These are phyloP conservation scores for Ernsta delagoae DNA, from an alignment of 2,888 invertebrate genomes.

Conservation along the genomic window DNA sequence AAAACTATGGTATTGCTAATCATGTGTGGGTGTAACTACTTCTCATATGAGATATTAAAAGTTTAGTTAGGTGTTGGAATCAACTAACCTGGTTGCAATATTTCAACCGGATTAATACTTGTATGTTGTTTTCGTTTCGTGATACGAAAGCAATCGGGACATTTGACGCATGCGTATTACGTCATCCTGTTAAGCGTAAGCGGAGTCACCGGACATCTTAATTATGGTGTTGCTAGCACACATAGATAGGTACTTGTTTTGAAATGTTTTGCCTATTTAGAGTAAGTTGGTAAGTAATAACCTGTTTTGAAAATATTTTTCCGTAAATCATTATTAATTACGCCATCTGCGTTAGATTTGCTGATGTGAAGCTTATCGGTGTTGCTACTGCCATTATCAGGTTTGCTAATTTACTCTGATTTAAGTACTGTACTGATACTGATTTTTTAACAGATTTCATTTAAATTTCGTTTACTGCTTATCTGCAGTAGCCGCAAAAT, in stretches of 20 bases:
- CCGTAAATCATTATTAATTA: slow-evolving; percentile 5
- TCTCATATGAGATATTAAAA: background rate
- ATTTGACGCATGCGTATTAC: slow-evolving; percentile 19
- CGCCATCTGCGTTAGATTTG: background rate
- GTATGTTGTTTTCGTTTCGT: background rate
- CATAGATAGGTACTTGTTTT: background rate
- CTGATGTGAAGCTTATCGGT: slow-evolving; percentile 9
- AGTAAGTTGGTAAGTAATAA: background rate
- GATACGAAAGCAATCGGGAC: slow-evolving; percentile 6
- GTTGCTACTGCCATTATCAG: background rate
- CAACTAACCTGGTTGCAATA: too few relatives aligned
- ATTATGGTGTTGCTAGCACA: slow-evolving; percentile 28
- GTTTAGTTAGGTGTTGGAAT: too few relatives aligned
- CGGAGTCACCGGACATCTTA: background rate
- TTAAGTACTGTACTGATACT: too few relatives aligned
- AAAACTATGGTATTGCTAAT: slow-evolving; percentile 6
- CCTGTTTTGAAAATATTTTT: slow-evolving; percentile 7
- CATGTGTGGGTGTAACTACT: background rate
- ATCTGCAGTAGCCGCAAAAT: too few relatives aligned
- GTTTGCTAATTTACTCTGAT: background rate
- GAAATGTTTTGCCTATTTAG: too few relatives aligned
- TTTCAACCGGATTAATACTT: too few relatives aligned
- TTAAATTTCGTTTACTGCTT: too few relatives aligned
- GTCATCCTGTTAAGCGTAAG: slow-evolving; percentile 18
- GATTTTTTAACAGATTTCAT: too few relatives aligned